Base-by-base conservation (phyloP, 1,140 invertebrate species). In the Brachionus manjavacas region DNA sequence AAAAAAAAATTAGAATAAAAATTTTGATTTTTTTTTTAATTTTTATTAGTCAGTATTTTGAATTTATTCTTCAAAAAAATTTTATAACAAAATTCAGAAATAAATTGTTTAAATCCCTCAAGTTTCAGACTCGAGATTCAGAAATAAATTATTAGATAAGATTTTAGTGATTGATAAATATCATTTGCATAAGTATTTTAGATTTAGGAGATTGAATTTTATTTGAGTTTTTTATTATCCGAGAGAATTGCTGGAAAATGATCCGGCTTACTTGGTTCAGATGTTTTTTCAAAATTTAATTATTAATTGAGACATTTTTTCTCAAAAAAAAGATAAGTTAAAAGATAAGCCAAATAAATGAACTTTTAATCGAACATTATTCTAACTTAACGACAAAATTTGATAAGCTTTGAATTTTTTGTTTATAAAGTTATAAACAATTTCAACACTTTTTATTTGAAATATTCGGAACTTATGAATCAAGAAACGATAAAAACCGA, bases 381-480 rank as follows among this genome's bases (percentile, higher is more conserved):
- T 16, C 14, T 72, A n/a, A 11, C n/a, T 66, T 70, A 72, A 72
- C 31, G 68, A 72, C 68, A 72, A 72, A 43, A 43, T 8, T n/a
- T 39, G 68, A 72, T 72, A 72, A 72, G 68, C 39, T 72, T 41
- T 72, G 16, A 60, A 60, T 16, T 52, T 55, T 16, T 72, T 72
- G 39, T 41, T 72, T 68, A 31, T 41, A 16, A 72, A 20, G 39
- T 72, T 72, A 20, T 72, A 72, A 72, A 72, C 68, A 72, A 68
- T 31, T 68, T 68, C 68, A 72, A 20, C 68, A 72, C 31, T 72
- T 39, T 72, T 72, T 72, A 39, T 72, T 72, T 68, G 31, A 68
- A 68, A 68, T 68, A 28, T 68, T 72, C 68, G 68, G 68, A 72
- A 72, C 68, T 72, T 72, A 39, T 72, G 31, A 41, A 41, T 20